Evolutionary conservation across 2,888 invertebrate species (phyloP), one percentile per base, ranked within the genome.

Genomic region (Dryadula phaetusa): DNA sequence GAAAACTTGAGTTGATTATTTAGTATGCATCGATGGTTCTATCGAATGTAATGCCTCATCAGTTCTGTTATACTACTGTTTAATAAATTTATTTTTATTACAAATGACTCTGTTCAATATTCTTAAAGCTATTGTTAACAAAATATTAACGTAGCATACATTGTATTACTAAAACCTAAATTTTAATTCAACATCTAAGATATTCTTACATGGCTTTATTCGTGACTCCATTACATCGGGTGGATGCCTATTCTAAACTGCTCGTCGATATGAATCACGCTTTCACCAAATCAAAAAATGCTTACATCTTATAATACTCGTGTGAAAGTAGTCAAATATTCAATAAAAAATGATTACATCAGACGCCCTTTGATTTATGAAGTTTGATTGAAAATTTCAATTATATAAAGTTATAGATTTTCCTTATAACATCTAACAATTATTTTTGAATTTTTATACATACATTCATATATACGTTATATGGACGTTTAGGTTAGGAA

Each of bases 211-310:
- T 32, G 32, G 44, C 14, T 46, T 5, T 20, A 14, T 28, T 60
- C 60, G 60, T 60, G 60, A 60, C 60, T 44, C 46, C 28, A 60
- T 32, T 52, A 32, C 18, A 46, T 60, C 60, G 60, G 44, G 60
- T 60, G 44, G 60, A 60, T 60, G 60, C 60, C 28, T 44, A 32
- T 60, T 20, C 44, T 46, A 63, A 63, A 63, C 42, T 20, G 6
- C 42, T 53, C n/a, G 42, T 63, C 18, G 53, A 54, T 62, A 47
- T 14, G 53, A 53, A 44, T 44, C 44, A 63, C 16, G 32, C 42
- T 54, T 63, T 63, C 53, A 44, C 53, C 32, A 42, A 52, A 62
- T 52, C 20, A 40, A 49, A 37, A 49, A 62, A 52, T 56, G n/a
- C 16, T 40, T n/a, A 32, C 18, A 44, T 60, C 16, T 60, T 20